Conservation (phyloP, 2,113 vertebrate genomes). For the Carlito syrichta region DNA sequence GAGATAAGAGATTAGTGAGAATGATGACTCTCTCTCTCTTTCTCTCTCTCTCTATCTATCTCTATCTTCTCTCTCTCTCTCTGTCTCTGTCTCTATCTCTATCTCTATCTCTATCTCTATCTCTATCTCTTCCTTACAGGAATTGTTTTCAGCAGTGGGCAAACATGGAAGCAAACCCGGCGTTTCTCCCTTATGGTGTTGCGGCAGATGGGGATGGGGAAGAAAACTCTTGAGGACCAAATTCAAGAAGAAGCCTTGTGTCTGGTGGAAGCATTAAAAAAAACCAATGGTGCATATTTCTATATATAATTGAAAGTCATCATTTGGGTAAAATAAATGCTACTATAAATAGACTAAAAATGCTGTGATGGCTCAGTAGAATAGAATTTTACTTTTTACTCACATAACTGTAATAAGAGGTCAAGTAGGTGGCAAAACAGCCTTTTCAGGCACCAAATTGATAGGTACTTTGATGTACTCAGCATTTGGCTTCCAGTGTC, state of each 20-base stretch:
- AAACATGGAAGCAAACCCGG: conserved; percentile 66
- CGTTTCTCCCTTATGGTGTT: conserved; percentile 74
- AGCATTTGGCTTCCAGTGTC: not conserved
- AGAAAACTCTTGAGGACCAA: conserved; percentile 77
- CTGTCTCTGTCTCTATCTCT: no score
- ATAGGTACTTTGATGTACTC: not conserved
- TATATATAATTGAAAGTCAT: not conserved
- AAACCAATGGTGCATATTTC: conserved; percentile 68
- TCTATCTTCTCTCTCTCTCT: not conserved
- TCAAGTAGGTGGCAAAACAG: not conserved
- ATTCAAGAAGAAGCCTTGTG: conserved; percentile 75
- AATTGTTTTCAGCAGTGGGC: conserved; percentile 69
- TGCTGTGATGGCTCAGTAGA: not conserved
- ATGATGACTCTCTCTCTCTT: no score
- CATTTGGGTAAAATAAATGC: not conserved
- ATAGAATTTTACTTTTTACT: not conserved
- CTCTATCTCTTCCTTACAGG: no score
- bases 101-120: no score
- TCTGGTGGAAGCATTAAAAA: conserved; percentile 74
- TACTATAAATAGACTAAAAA: not conserved
- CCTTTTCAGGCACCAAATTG: no score
- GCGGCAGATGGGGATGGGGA: conserved; percentile 81
- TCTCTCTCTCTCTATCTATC: no score
- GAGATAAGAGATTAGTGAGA: not conserved
- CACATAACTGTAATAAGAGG: not conserved